phyloP scores from a whole-genome alignment of 2,888 invertebrate species.

The Meloe dianella region DNA sequence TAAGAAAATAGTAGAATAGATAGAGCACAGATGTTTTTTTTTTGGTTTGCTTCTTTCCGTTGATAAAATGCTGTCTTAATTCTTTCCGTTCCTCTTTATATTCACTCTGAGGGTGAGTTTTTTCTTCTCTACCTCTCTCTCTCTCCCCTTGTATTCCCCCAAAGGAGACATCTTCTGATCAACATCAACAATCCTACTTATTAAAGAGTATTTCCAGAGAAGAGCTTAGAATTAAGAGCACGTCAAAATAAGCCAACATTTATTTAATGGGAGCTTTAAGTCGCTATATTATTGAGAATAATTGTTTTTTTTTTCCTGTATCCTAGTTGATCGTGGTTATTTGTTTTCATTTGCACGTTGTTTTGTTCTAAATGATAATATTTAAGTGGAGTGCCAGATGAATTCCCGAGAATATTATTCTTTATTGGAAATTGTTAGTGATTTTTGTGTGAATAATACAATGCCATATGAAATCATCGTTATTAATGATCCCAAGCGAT shows the following conservation, averaged over 20 bases:
- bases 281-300: background rate
- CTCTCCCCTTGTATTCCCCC: background rate
- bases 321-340: background rate
- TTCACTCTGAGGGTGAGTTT: background rate
- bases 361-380: background rate
- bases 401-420: background rate
- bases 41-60: background rate
- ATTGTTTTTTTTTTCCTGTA: background rate
- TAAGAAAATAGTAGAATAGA: background rate
- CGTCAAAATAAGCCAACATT: background rate
- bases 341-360: background rate
- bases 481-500: no score
- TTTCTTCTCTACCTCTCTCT: background rate
- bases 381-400: background rate
- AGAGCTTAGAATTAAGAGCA: background rate
- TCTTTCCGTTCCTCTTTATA: background rate
- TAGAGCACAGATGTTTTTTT: slow-evolving; percentile 11
- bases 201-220: background rate
- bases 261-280: background rate
- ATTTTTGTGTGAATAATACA: background rate
- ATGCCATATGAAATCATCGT: no score
- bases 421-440: background rate
- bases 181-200: background rate
- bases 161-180: background rate
- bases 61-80: slow-evolving; percentile 8